Conservation (phyloP, 2,888 invertebrate species). For the Ypsolopha sequella region DNA sequence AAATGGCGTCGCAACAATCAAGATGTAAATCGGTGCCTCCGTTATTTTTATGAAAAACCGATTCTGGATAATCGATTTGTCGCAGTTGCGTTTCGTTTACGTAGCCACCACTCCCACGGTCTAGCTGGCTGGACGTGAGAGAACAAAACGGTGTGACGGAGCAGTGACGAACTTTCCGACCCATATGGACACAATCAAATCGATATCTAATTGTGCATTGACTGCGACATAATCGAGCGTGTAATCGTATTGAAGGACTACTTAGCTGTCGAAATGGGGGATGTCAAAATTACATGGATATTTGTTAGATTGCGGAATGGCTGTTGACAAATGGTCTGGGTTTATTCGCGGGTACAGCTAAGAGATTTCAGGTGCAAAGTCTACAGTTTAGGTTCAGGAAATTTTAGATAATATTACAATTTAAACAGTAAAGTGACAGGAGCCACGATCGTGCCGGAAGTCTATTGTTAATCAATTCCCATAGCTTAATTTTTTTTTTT, state of each 20-base stretch:
- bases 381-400: background rate
- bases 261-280: constrained; percentile 32
- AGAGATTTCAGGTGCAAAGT: background rate
- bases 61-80: constrained; percentile 59
- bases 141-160: constrained; percentile 11
- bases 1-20: constrained; percentile 41
- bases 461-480: too few species aligned
- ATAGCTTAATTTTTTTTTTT: too few species aligned
- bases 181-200: constrained; percentile 29
- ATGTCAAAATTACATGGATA: constrained; percentile 24
- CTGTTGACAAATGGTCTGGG: too few species aligned
- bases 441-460: too few species aligned
- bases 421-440: too few species aligned
- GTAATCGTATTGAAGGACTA: constrained; percentile 48
- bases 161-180: constrained; percentile 14
- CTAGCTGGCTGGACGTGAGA: constrained; percentile 15
- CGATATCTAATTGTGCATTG: constrained; percentile 14
- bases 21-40: constrained; percentile 65
- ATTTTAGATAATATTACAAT: background rate
- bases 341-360: background rate
- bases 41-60: constrained; percentile 63
- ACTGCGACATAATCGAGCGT: constrained; percentile 41
- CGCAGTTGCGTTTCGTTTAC: constrained; percentile 58
- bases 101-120: constrained; percentile 58
- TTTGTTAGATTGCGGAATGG: constrained; percentile 3